Base-by-base conservation (phyloP, 2,797 vertebrate genomes). In the Carcharodon carcharias region DNA sequence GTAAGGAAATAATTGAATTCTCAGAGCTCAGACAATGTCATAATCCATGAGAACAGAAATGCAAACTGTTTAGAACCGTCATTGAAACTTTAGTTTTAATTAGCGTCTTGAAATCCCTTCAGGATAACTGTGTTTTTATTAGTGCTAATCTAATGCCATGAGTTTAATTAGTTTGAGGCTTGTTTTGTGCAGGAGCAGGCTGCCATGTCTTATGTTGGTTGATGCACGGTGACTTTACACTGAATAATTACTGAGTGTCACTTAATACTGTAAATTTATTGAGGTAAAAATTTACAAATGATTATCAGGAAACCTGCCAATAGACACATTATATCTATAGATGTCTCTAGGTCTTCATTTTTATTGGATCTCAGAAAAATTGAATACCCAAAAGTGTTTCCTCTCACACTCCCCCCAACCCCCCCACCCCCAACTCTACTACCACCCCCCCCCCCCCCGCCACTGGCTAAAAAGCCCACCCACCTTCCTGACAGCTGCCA, bases 61-160 rank as follows among this genome's bases (percentile, higher is more conserved):
- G 54, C 54, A 89, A 89, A 89, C 87, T 89, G 50, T 58, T 89
- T 89, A 58, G 54, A 89, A 89, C 87, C 14, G 54, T 89, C 50
- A 31, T 28, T 89, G 87, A 89, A 89, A 31, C 28, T 89, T 89
- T 28, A 58, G 31, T 89, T 89, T 89, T 58, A 89, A 89, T 89
- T 58, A 58, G 87, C 31, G 54, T 14, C 87, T 54, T 58, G 54
- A 54, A 89, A 58, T 58, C 28, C 87, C 87, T 89, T 26, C 87
- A 56, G 87, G 54, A 31, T 54, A 58, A 58, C 54, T 31, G 87
- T 56, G 50, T 58, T 58, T 54, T 89, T 35, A 89, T 89, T 31
- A 58, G 87, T 23, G 9, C 87, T 58, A 54, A 89, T 89, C 87
- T 58, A 35, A 89, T 58, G 54, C 54, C 54, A 31, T 28, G 54